Evolutionary conservation across 2,797 vertebrate genomes (phyloP).

Genomic region (Tapirus indicus): DNA sequence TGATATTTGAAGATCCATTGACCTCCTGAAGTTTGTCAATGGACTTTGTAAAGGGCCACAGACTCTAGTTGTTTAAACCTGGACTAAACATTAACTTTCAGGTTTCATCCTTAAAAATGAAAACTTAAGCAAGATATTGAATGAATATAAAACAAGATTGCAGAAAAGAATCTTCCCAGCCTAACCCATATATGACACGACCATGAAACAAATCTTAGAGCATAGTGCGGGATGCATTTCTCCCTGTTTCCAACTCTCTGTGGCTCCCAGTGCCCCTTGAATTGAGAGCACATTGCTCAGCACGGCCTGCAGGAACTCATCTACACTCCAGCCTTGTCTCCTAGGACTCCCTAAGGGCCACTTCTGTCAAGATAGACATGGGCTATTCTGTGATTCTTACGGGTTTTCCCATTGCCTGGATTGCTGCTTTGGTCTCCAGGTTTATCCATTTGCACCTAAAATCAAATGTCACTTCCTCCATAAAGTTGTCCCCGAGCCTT

Average conservation of each 20-base stretch:
- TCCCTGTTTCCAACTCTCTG: neutral
- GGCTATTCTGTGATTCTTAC: neutral
- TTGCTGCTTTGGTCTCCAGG: neutral
- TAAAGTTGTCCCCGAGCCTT: neutral
- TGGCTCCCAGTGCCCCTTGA: neutral
- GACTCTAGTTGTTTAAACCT: neutral
- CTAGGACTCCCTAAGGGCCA: neutral
- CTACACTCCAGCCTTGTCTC: neutral
- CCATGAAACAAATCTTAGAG: neutral
- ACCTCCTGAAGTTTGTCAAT: neutral
- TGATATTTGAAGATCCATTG: neutral
- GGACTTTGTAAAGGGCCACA: neutral
- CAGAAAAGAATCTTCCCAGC: neutral
- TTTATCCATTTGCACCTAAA: neutral
- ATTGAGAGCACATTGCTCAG: neutral
- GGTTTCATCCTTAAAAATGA: neutral
- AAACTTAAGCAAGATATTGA: neutral
- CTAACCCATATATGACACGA: neutral
- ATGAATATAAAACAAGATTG: neutral
- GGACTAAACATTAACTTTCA: conserved; percentile 16
- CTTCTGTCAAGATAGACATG: too few relatives aligned
- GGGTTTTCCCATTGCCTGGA: neutral
- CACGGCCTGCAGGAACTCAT: accelerated
- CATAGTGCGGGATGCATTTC: neutral
- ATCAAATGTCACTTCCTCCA: neutral